These are phyloP conservation scores for Anneissia japonica DNA, from an alignment of 35 echinoderm and acorn worm genomes.

Conservation along the genomic window DNA sequence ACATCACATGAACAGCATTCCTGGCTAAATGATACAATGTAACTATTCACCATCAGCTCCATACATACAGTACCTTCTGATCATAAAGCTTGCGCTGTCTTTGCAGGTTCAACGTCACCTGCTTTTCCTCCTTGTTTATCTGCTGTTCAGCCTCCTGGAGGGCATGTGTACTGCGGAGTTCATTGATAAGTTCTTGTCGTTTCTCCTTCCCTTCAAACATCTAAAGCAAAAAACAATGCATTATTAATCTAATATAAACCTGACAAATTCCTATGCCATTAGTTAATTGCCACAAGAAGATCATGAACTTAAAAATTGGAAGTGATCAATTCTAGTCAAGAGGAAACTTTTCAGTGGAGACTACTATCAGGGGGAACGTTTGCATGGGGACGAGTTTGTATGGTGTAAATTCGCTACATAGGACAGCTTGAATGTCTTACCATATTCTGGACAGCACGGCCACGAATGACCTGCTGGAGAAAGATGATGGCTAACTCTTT, in stretches of 20 bases:
- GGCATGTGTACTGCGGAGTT: conserved; percentile 90
- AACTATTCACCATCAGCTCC: too few species aligned
- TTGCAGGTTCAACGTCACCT: conserved; percentile 89
- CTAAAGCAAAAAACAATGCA: conserved; percentile 32
- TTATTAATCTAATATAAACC: too few species aligned
- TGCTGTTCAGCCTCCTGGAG: conserved; percentile 83
- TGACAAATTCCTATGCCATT: too few species aligned
- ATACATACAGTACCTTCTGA: conserved; percentile 73
- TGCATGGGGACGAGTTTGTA: too few species aligned
- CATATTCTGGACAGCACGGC: conserved; percentile 88
- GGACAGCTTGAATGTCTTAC: neutral
- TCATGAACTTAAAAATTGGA: too few species aligned
- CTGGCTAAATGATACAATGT: too few species aligned
- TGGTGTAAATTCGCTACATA: too few species aligned
- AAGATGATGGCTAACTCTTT: conserved; percentile 89
- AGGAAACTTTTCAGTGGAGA: too few species aligned
- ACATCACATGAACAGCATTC: too few species aligned
- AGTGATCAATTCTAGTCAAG: too few species aligned
- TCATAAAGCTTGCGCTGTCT: conserved; percentile 78
- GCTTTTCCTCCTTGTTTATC: conserved; percentile 91
- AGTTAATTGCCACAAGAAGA: too few species aligned
- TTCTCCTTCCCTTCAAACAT: conserved; percentile 99
- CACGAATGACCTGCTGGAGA: conserved; percentile 93
- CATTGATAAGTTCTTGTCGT: conserved; percentile 88
- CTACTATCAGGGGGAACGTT: too few species aligned